Evolutionary conservation across 2,888 invertebrate species (phyloP).

Genomic region (Nasonia oneida): DNA sequence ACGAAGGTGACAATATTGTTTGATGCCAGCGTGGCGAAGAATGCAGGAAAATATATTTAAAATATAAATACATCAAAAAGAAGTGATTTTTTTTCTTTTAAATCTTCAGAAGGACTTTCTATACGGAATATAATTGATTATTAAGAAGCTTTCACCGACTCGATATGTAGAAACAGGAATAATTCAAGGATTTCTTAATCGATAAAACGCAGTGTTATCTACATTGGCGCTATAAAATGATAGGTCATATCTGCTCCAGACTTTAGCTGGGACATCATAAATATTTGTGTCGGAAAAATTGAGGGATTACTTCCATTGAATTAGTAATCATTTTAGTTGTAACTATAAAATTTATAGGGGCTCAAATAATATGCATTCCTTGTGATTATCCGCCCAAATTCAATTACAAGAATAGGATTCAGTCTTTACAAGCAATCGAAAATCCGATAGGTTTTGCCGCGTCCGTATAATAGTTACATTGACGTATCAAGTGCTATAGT

Average conservation of each 20-base stretch:
- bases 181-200: not conserved
- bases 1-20: not conserved
- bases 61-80: not conserved
- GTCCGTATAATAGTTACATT: too few species aligned
- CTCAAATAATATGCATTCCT: not conserved
- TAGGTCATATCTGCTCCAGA: not conserved
- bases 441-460: too few species aligned
- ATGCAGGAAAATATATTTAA: not conserved
- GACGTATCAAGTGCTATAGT: too few species aligned
- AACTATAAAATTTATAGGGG: not conserved
- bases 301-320: not conserved
- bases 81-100: too few species aligned
- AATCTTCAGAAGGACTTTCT: too few species aligned
- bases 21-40: not conserved
- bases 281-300: not conserved
- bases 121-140: not conserved
- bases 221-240: not conserved
- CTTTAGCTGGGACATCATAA: not conserved
- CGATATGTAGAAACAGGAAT: not conserved
- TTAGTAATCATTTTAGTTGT: not conserved
- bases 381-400: not conserved
- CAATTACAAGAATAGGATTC: not conserved
- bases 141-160: not conserved
- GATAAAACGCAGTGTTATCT: not conserved
- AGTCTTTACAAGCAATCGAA: not conserved